Conservation (phyloP, 1,140 invertebrate genomes). For the Latrodectus geometricus region DNA sequence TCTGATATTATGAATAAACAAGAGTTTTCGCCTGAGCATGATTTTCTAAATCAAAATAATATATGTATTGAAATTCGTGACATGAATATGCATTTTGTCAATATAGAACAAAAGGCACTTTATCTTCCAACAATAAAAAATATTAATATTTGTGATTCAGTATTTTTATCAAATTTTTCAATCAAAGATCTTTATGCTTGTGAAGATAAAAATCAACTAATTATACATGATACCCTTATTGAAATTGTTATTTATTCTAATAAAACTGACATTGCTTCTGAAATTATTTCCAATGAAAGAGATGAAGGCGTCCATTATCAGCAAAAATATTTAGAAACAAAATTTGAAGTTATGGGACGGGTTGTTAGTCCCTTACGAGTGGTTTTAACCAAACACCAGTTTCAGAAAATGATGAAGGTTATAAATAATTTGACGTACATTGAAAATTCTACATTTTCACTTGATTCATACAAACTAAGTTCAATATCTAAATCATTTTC, state of each 20-base stretch:
- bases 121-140: conserved; percentile 43
- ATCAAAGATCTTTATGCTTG: conserved; percentile 79
- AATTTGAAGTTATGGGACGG: conserved; percentile 78
- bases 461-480: background rate
- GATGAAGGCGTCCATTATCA: conserved; percentile 7
- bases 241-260: conserved; percentile 67
- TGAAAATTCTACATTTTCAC: conserved; percentile 2
- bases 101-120: conserved; percentile 68
- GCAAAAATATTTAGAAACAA: background rate
- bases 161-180: conserved; percentile 66
- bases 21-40: conserved; percentile 15
- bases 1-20: conserved; percentile 51
- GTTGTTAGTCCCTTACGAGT: conserved; percentile 87
- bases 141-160: conserved; percentile 41
- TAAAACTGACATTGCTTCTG: conserved; percentile 32
- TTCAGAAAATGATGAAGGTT: conserved; percentile 87
- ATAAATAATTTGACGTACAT: conserved; percentile 67
- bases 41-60: conserved; percentile 57
- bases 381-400: conserved; percentile 85
- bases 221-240: conserved; percentile 85
- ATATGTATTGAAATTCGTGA: conserved; percentile 79
- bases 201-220: conserved; percentile 74
- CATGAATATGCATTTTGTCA: conserved; percentile 88
- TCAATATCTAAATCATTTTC: background rate
- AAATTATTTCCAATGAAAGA: background rate